These are phyloP conservation scores for Callorhinus ursinus DNA, from an alignment of 2,113 vertebrate genomes.

Conservation along the genomic window DNA sequence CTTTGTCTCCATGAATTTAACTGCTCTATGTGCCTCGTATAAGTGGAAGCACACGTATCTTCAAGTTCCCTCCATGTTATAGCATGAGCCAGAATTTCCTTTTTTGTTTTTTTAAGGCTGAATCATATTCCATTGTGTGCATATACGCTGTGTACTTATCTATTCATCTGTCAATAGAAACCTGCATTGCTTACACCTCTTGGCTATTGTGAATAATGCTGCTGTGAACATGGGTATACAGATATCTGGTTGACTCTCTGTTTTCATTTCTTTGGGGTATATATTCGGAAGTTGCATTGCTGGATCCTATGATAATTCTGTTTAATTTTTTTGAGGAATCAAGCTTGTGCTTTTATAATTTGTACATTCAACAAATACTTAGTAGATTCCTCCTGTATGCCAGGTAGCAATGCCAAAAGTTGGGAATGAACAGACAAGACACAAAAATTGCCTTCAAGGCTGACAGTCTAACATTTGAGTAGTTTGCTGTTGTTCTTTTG, in stretches of 20 bases:
- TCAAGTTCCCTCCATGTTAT: background rate
- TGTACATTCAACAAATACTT: background rate
- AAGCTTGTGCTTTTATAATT: background rate
- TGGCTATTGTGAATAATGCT: background rate
- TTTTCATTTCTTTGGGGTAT: background rate
- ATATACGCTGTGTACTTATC: background rate
- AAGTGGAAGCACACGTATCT: background rate
- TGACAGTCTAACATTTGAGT: background rate
- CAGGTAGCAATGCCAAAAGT: background rate
- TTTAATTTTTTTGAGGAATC: conserved; percentile 21
- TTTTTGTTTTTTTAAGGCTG: background rate
- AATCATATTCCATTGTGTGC: background rate
- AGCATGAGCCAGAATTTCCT: background rate
- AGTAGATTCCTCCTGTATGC: background rate
- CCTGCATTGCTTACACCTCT: background rate
- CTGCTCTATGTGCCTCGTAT: background rate
- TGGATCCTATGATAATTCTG: background rate
- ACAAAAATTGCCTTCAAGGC: background rate
- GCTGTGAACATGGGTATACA: background rate
- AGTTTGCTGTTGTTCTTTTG: background rate
- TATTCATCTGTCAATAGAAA: background rate
- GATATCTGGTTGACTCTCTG: background rate
- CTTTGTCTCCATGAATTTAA: background rate
- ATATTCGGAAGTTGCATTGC: background rate
- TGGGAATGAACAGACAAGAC: background rate